Evolutionary conservation across 2,888 invertebrate species (phyloP), one percentile per base, ranked within the genome.

Genomic region (Leucoptera coffeella): DNA sequence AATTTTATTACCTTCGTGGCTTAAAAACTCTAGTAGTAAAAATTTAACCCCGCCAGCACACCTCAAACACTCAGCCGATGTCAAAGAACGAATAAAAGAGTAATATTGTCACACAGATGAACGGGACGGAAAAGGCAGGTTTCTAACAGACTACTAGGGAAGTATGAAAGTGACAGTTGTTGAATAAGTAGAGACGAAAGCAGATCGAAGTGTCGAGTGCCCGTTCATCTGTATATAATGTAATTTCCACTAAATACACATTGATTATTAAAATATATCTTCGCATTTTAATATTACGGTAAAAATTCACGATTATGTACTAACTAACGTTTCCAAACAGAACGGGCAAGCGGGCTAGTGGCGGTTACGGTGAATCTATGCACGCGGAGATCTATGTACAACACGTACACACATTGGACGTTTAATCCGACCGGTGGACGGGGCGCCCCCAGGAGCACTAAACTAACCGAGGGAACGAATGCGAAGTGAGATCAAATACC

Each of bases 221-320:
- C n/a, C n/a, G n/a, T n/a, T n/a, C n/a, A n/a, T n/a, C n/a, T n/a
- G n/a, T n/a, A n/a, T n/a, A n/a, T n/a, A n/a, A n/a, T 25, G 23
- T 27, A 24, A 27, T 29, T 23, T 50, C 54, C 45, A 60, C 65
- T 64, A 64, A 65, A 56, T 67, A 67, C 67, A 67, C 61, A 59
- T 56, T 67, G 60, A 65, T 67, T 67, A 69, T 65, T 67, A 67
- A 69, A 67, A 67, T 69, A 69, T 69, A 69, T 65, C 59, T 62
- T 57, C 61, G 65, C 67, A 62, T 65, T 69, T 58, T 64, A 65
- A 67, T 69, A 69, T 64, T 67, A n/a, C n/a, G n/a, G n/a, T n/a
- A 64, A 69, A 65, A 67, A 67, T 69, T 69, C 61, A 69, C 62
- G 67, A 7, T 69, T 65, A 65, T 59, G 62, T 52, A 60, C 67